Evolutionary conservation across 2,888 invertebrate genomes (phyloP), one percentile per base, ranked within the genome.

Genomic region (Xanthorhoe spadicearia): DNA sequence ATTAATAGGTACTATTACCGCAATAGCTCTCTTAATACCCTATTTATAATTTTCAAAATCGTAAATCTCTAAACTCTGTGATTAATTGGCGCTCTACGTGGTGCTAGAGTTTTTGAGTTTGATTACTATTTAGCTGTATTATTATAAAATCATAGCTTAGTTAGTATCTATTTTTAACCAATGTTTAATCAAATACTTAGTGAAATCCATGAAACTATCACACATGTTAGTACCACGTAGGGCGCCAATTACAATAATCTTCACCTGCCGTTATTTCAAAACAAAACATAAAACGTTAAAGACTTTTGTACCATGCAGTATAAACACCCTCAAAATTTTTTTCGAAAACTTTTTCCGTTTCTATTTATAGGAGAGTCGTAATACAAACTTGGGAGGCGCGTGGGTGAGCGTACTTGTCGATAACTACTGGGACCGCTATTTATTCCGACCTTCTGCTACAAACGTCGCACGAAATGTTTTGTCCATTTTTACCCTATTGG

Each of bases 351-450:
- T 58, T 58, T 35, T 0, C 61, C 32, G 15, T 46, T 62, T 58
- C 62, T 66, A 66, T 66, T 66, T 66, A 50, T 66, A 58, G 66
- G 56, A 17, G 19, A 38, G 32, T 46, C 52, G 66, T 54, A 66
- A 43, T 48, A 52, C 49, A 50, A 58, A 54, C 19, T 66, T 43
- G 43, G 28, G 28, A 58, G 61, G 46, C 23, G 55, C 28, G 65
- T 61, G 61, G 65, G 65, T 49, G 57, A 60, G 65, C 60, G 64
- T 32, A 23, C 38, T 61, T 48, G 65, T 65, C 65, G 65, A 65
- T 65, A 65, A 65, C 61, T 65, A 43, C 50, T 28, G 50, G 56
- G 23, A 28, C 2, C 7, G 51, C 23, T 55, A 19, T 60, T 50
- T 66, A 57, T 66, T 38, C 38, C 28, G 35, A 65, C 51, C 55